Conservation (phyloP, 2,113 vertebrate genomes). For the Apteryx mantelli region DNA sequence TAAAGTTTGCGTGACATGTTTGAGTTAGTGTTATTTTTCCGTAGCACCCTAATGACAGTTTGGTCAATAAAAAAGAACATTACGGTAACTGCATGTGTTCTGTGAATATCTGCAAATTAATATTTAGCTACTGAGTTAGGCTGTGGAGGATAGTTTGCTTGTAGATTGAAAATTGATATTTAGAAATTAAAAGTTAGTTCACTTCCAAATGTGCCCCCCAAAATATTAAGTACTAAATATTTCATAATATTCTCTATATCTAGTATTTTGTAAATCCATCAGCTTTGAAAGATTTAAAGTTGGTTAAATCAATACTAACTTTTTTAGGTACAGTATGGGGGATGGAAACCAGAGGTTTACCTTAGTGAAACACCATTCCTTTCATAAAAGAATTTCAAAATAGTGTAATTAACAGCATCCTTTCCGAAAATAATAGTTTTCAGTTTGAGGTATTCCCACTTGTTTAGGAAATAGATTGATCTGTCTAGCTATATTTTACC, state of each 20-base stretch:
- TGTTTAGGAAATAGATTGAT: not conserved
- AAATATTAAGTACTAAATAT: not conserved
- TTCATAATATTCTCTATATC: not conserved
- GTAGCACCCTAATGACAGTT: not conserved
- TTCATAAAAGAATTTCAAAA: not conserved
- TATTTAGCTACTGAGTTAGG: not conserved
- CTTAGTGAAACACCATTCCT: not conserved
- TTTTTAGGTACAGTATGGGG: not conserved
- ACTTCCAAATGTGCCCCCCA: not conserved
- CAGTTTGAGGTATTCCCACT: not conserved
- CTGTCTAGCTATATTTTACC: not conserved
- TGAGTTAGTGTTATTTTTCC: not conserved
- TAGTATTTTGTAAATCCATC: not conserved
- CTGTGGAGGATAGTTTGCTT: not conserved
- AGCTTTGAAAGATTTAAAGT: not conserved
- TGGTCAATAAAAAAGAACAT: not conserved
- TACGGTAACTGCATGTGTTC: not conserved
- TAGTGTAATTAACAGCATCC: not conserved
- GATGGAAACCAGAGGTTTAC: not conserved
- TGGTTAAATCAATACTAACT: not conserved
- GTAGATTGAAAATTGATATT: not conserved
- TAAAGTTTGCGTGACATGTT: not conserved
- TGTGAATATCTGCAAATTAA: too few relatives aligned
- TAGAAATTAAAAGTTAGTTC: not conserved
- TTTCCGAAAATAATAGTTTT: not conserved